phyloP scores from a whole-genome alignment of 2,797 vertebrate species.

The Euphonia xanthogaster region DNA sequence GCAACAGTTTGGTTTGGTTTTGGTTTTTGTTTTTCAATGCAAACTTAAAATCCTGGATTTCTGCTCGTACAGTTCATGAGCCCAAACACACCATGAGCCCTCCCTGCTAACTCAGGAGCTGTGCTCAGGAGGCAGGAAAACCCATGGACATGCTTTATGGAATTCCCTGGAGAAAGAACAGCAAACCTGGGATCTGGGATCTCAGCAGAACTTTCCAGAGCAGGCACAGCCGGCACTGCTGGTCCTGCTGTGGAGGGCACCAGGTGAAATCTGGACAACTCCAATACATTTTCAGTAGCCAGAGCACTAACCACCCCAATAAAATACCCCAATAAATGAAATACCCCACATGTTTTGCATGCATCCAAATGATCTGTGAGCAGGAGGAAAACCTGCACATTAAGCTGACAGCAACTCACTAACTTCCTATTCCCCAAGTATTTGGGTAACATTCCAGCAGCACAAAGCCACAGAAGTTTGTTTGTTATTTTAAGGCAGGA shows the following conservation, averaged over 20 bases:
- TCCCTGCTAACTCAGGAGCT: background rate
- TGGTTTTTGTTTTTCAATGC: background rate
- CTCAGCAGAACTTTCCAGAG: constrained; percentile 17
- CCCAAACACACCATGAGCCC: background rate
- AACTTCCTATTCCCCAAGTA: background rate
- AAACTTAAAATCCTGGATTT: background rate
- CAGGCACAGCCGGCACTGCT: background rate
- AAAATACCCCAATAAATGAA: background rate
- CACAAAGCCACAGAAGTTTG: background rate
- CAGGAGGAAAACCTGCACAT: background rate
- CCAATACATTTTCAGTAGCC: background rate
- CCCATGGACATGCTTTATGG: rapidly evolving
- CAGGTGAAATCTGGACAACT: background rate
- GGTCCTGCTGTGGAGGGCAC: background rate
- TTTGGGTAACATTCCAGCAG: background rate
- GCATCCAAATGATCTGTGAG: rapidly evolving
- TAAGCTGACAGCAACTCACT: background rate
- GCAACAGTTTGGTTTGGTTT: background rate
- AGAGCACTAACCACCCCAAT: background rate
- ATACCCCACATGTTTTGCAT: background rate
- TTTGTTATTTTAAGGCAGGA: background rate
- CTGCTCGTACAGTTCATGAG: background rate
- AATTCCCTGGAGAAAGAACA: background rate
- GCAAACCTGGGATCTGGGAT: background rate
- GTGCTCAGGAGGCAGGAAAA: background rate